Percentiles rank a stretch among this genome's conserved stretches.
Evolutionary conservation across 2,888 invertebrate genomes (phyloP).

Genomic region (Nymphalis urticae): DNA sequence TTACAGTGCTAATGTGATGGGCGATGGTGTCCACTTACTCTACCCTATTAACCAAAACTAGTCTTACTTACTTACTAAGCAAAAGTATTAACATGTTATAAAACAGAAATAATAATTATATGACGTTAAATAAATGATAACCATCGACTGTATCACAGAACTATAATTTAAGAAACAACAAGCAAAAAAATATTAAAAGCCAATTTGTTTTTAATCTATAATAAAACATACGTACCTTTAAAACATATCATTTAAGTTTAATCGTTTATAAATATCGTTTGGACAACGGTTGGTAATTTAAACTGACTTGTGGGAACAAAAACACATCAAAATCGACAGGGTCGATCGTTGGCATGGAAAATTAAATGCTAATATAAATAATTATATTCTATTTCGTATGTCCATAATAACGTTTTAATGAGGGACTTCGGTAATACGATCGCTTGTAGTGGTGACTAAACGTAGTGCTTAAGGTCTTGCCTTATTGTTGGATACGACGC

Average conservation of each 20-base stretch:
- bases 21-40: no score
- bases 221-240: slow-evolving; percentile 31
- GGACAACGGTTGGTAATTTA: slow-evolving; percentile 42
- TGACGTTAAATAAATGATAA: background rate
- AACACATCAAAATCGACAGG: slow-evolving; percentile 49
- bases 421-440: slow-evolving; percentile 51
- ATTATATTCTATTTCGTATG: slow-evolving; percentile 70
- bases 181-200: slow-evolving; percentile 32
- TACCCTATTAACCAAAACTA: no score
- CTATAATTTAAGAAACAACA: slow-evolving; percentile 3
- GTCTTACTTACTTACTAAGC: no score
- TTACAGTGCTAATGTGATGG: no score
- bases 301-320: slow-evolving; percentile 44
- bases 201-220: slow-evolving; percentile 38
- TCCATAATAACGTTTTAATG: slow-evolving; percentile 71
- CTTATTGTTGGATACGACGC: background rate
- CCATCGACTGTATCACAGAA: background rate
- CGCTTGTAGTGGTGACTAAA: slow-evolving; percentile 58
- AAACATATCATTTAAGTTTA: slow-evolving; percentile 28
- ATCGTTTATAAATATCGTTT: slow-evolving; percentile 39
- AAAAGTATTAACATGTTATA: no score
- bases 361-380: slow-evolving; percentile 80
- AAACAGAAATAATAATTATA: background rate
- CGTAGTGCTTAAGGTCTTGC: slow-evolving; percentile 5
- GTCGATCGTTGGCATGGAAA: slow-evolving; percentile 69